Conservation (phyloP, 2,113 vertebrate genomes). For the Phalacrocorax brasilianus region DNA sequence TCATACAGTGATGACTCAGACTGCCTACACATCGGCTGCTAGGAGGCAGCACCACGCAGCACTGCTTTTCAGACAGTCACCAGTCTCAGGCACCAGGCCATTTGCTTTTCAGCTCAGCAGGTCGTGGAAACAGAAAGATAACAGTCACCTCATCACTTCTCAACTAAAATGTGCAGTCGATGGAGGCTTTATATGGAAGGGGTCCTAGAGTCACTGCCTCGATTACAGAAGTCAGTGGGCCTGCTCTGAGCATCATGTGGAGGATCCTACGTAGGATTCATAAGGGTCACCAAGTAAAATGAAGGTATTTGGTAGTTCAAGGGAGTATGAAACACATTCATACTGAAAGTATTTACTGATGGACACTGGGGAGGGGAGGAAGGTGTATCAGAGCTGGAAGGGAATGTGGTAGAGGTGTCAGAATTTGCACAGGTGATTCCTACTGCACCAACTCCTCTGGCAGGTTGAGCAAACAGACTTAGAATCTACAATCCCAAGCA, state of each 20-base stretch:
- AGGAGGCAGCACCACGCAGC: background rate
- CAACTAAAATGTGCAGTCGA: fast-evolving
- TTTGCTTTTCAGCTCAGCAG: background rate
- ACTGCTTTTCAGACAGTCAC: background rate
- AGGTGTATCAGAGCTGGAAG: background rate
- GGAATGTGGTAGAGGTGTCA: background rate
- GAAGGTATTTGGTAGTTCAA: background rate
- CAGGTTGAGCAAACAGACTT: background rate
- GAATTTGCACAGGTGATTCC: background rate
- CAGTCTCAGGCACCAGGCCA: background rate
- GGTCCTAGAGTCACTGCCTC: background rate
- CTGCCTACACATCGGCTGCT: fast-evolving
- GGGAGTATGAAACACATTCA: background rate
- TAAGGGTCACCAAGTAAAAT: background rate
- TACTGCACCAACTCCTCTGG: background rate
- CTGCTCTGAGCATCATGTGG: background rate
- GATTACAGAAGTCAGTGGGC: background rate
- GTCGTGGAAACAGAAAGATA: background rate
- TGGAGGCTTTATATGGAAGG: background rate
- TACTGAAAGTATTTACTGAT: background rate
- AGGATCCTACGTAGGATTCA: background rate
- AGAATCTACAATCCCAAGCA: background rate
- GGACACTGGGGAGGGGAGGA: background rate
- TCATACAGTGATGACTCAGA: fast-evolving
- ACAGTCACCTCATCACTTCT: background rate